Percentiles rank a stretch among this genome's conserved stretches.
Evolutionary conservation across 2,797 vertebrate genomes (phyloP).

Genomic region (Coregonus ussuriensis): DNA sequence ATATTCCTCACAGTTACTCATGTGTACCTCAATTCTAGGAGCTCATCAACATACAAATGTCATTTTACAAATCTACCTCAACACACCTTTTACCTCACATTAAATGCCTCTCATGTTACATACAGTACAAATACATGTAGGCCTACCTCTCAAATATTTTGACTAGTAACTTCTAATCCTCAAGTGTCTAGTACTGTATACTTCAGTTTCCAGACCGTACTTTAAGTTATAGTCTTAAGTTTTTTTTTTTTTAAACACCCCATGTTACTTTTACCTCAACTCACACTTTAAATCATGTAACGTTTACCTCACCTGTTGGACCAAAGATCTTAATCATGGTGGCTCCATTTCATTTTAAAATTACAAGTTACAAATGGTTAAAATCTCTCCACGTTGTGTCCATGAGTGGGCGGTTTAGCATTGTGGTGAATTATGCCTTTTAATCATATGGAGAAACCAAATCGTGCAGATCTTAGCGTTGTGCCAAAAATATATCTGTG

Average conservation of each 20-base stretch:
- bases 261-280: constrained; percentile 54
- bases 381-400: constrained; percentile 27
- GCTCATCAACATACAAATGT: not conserved
- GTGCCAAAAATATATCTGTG: constrained; percentile 70
- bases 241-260: constrained; percentile 35
- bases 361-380: constrained; percentile 23
- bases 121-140: not conserved
- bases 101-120: not conserved
- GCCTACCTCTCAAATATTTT: not conserved
- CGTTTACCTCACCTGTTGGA: constrained; percentile 55
- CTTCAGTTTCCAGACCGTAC: constrained; percentile 29
- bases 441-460: constrained; percentile 60
- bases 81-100: not conserved
- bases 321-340: constrained; percentile 67
- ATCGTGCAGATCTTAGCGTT: constrained; percentile 56
- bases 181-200: constrained; percentile 31
- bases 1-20: not conserved
- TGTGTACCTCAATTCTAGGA: not conserved
- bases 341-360: constrained; percentile 46
- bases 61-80: not conserved
- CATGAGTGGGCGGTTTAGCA: constrained; percentile 42
- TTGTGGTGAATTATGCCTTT: constrained; percentile 60
- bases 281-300: constrained; percentile 14
- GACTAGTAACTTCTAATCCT: not conserved
- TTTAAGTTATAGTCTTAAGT: constrained; percentile 16